Conservation (phyloP, 2,797 vertebrate genomes). For the Falco rusticolus region DNA sequence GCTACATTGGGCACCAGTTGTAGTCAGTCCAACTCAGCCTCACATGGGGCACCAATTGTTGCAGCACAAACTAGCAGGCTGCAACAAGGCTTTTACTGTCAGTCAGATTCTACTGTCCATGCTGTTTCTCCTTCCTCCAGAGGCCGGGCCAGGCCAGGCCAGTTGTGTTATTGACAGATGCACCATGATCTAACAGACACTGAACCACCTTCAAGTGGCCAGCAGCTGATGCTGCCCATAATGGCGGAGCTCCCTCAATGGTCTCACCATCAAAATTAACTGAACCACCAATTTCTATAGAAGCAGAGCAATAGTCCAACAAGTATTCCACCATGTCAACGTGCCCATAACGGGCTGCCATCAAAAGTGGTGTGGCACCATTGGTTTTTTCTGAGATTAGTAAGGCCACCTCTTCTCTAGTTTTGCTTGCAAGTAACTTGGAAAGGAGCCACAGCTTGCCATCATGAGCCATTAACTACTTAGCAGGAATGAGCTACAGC, state of each 20-base stretch:
- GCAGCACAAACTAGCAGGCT: too few relatives aligned
- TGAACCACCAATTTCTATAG: slow-evolving; percentile 92
- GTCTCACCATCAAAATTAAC: slow-evolving; percentile 98
- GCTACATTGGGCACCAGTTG: too few relatives aligned
- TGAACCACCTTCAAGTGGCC: slow-evolving; percentile 96
- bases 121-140: too few relatives aligned
- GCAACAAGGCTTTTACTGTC: too few relatives aligned
- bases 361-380: slow-evolving; percentile 92
- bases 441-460: slow-evolving; percentile 95
- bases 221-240: slow-evolving; percentile 96
- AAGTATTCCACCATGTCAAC: slow-evolving; percentile 96
- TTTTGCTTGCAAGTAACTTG: slow-evolving; percentile 95
- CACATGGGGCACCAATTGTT: too few relatives aligned
- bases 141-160: too few relatives aligned
- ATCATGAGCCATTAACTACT: slow-evolving; percentile 82
- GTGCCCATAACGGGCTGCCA: slow-evolving; percentile 95
- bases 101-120: too few relatives aligned
- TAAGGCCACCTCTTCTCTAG: slow-evolving; percentile 88
- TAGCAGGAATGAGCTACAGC: too few relatives aligned
- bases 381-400: slow-evolving; percentile 95
- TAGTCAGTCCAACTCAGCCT: too few relatives aligned
- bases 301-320: slow-evolving; percentile 92
- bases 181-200: slow-evolving; percentile 92
- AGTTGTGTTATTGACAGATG: slow-evolving; percentile 97
- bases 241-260: slow-evolving; percentile 94